Base-by-base conservation (phyloP, 2,797 vertebrate genomes). In the Muscicapa comitata region DNA sequence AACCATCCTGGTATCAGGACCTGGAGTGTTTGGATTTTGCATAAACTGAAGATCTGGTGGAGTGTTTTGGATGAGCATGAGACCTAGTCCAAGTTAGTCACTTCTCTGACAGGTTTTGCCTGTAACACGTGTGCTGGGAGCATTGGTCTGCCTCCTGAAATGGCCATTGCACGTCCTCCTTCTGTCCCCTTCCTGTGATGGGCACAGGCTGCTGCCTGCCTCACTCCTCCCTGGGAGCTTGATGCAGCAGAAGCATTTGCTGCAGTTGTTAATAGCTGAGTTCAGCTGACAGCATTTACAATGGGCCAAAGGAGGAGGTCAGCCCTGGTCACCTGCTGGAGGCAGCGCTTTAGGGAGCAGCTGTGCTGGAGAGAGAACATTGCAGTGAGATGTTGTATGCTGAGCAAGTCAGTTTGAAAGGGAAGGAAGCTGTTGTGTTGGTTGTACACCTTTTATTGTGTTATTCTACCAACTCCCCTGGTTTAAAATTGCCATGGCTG, bases 101-200 rank as follows among this genome's bases (percentile, higher is more conserved):
- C 47, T 72, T 72, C 25, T 37, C 42, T 72, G 57, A 40, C 71
- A 54, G 54, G 43, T 58, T 94, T 86, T 65, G 78, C 51, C 26
- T 87, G 80, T 75, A 37, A 3, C 48, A 9, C 3, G 1, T 24
- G 43, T 73, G 50, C 33, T 85, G 63, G 42, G 47, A 62, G 62
- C 0, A 0, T 61, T 29, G 68, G 11, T 66, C 42, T 88, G 51
- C 35, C 77, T 92, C 63, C 65, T 78, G 70, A 29, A 35, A 13
- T 7, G 37, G 47, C 29, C 6, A 1, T 19, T 19, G 45, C 58
- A 3, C 0, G 0, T 37, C n/a, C 38, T 35, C 28, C 68, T 57
- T 42, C n/a, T 79, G 35, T 66, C n/a, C 47, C 6, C 11, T 47
- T 63, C 57, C 65, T 59, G 37, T 17, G 13, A 12, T 3, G 37